A percentile compares a stretch with the other conserved stretches of the same genome.
phyloP scores from a whole-genome alignment of 2,113 vertebrate species.

The Apus apus region DNA sequence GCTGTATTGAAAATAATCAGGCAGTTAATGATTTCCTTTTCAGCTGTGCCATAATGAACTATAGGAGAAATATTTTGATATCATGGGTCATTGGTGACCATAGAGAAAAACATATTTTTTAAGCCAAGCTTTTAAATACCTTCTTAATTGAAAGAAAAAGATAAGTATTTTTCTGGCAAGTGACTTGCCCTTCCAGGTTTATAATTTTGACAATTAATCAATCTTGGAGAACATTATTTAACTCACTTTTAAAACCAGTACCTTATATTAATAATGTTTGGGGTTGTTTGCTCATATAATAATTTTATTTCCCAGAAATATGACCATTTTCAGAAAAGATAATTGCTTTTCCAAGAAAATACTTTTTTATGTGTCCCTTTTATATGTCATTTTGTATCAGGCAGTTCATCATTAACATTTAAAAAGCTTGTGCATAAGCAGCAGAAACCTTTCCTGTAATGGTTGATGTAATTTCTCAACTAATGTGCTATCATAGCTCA shows the following conservation, averaged over 20 bases:
- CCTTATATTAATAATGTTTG: not conserved
- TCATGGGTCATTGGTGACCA: not conserved
- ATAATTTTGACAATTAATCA: not conserved
- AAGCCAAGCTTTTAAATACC: not conserved
- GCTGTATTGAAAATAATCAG: not conserved
- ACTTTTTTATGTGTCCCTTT: not conserved
- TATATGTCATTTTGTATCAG: not conserved
- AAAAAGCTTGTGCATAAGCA: not conserved
- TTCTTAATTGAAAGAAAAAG: not conserved
- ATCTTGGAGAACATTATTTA: not conserved
- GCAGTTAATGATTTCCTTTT: conserved; percentile 17
- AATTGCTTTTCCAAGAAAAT: not conserved
- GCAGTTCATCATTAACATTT: not conserved
- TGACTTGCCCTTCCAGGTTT: not conserved
- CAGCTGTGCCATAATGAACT: not conserved
- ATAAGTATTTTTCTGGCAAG: not conserved
- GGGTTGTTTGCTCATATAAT: accelerated
- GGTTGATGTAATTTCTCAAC: not conserved
- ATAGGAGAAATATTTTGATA: not conserved
- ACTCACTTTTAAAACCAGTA: not conserved
- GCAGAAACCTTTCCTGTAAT: not conserved
- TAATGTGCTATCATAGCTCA: not conserved
- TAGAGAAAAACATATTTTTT: not conserved
- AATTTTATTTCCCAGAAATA: not conserved
- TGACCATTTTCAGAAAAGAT: not conserved